Conservation (phyloP, 2,113 vertebrate genomes). For the Pleuronectes platessa region DNA sequence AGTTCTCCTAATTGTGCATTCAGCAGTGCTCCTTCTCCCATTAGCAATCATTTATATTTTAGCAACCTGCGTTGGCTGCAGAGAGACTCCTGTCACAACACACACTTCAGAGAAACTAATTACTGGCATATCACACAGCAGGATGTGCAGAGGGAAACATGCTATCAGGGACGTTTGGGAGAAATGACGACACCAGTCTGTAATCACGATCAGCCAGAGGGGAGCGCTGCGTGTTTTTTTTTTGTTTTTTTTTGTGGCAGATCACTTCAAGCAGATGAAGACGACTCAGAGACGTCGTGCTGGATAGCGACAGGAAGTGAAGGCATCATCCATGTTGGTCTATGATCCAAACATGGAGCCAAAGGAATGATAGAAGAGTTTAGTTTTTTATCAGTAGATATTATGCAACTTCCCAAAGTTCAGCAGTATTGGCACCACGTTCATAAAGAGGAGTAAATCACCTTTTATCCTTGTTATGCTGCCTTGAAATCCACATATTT, state of each 20-base stretch:
- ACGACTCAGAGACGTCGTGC: too few relatives aligned
- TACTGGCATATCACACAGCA: conserved; percentile 27
- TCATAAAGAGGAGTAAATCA: too few relatives aligned
- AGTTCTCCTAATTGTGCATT: conserved; percentile 34
- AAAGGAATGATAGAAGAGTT: too few relatives aligned
- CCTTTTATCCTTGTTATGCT: too few relatives aligned
- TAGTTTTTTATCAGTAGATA: too few relatives aligned
- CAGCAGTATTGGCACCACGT: too few relatives aligned
- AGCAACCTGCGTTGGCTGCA: conserved; percentile 22
- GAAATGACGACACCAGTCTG: conserved; percentile 28
- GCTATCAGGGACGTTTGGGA: conserved; percentile 39
- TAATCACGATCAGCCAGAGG: conserved; percentile 20
- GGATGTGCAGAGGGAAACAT: not conserved
- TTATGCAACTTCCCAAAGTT: too few relatives aligned
- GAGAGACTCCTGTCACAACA: conserved; percentile 38
- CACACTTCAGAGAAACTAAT: conserved; percentile 27
- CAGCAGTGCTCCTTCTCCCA: conserved; percentile 11
- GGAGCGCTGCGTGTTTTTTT: not conserved
- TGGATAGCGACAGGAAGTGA: too few relatives aligned
- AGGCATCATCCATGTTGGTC: too few relatives aligned
- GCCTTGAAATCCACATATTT: too few relatives aligned
- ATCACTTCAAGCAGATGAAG: too few relatives aligned
- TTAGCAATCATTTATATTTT: conserved; percentile 34
- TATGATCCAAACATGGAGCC: too few relatives aligned
- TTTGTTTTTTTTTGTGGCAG: not conserved